phyloP scores from a whole-genome alignment of 2,113 vertebrate species.

The Amphilophus citrinellus region DNA sequence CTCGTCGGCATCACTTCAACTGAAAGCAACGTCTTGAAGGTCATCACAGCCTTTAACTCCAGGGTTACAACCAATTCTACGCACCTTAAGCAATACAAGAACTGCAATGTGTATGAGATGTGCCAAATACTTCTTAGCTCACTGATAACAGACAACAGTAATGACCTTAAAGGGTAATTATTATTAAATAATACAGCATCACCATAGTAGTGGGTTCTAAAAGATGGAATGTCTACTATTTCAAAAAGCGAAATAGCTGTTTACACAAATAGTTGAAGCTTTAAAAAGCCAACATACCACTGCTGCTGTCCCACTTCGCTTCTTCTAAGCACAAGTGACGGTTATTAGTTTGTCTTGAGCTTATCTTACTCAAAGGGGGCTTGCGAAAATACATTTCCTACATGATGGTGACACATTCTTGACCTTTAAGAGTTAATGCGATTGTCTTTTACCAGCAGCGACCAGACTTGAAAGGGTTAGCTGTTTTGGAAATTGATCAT shows the following conservation, averaged over 20 bases:
- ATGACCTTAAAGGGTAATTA: neutral
- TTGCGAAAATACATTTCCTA: slow-evolving; percentile 21
- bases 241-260: neutral
- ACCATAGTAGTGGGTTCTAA: neutral
- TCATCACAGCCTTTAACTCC: neutral
- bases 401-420: slow-evolving; percentile 67
- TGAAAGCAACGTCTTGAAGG: neutral
- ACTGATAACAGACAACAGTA: neutral
- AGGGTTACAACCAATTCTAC: neutral
- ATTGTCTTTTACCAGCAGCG: slow-evolving; percentile 65
- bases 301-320: slow-evolving; percentile 27
- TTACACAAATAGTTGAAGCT: neutral
- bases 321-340: slow-evolving; percentile 34
- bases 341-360: slow-evolving; percentile 26
- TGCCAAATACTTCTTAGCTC: no score
- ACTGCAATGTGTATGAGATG: neutral
- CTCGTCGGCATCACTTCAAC: neutral
- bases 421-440: slow-evolving; percentile 76
- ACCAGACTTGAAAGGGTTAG: slow-evolving; percentile 9
- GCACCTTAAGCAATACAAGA: neutral
- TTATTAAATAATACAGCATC: neutral
- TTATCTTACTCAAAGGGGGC: slow-evolving; percentile 37
- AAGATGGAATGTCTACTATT: neutral
- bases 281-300: slow-evolving; percentile 61
- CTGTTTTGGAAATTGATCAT: slow-evolving; percentile 74